Evolutionary conservation across 2,113 vertebrate species (phyloP).

Genomic region (Chloropsis hardwickii): DNA sequence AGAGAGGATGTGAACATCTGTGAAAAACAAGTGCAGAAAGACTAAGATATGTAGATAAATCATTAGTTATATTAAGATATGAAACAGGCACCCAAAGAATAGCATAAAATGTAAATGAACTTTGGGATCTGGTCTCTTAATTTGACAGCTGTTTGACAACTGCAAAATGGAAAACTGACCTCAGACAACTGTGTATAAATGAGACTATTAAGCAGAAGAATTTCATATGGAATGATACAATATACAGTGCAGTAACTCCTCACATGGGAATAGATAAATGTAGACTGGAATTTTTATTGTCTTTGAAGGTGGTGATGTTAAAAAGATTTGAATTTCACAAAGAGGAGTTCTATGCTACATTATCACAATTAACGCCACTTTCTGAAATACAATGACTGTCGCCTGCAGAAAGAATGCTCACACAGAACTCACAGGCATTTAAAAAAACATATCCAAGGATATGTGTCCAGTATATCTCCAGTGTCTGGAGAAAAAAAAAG

Average conservation of each 20-base stretch:
- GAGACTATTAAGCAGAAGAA: slow-evolving; percentile 71
- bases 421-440: background rate
- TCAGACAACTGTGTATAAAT: slow-evolving; percentile 75
- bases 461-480: background rate
- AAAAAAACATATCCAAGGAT: background rate
- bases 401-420: background rate
- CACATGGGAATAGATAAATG: slow-evolving; percentile 77
- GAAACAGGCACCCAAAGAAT: slow-evolving; percentile 62
- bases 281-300: slow-evolving; percentile 74
- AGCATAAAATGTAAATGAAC: slow-evolving; percentile 75
- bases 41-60: slow-evolving; percentile 53
- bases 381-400: slow-evolving; percentile 47
- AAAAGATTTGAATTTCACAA: slow-evolving; percentile 73
- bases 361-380: slow-evolving; percentile 73
- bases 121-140: slow-evolving; percentile 72
- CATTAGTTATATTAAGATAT: slow-evolving; percentile 65
- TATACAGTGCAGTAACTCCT: slow-evolving; percentile 71
- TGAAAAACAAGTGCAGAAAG: slow-evolving; percentile 28
- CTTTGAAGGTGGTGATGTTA: slow-evolving; percentile 77
- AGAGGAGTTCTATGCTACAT: slow-evolving; percentile 59
- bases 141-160: slow-evolving; percentile 80
- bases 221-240: slow-evolving; percentile 77
- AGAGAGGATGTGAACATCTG: slow-evolving; percentile 41
- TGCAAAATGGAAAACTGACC: slow-evolving; percentile 77
- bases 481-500: background rate